Base-by-base conservation (phyloP, 2,797 vertebrate genomes). In the Hozukius guyotensis region DNA sequence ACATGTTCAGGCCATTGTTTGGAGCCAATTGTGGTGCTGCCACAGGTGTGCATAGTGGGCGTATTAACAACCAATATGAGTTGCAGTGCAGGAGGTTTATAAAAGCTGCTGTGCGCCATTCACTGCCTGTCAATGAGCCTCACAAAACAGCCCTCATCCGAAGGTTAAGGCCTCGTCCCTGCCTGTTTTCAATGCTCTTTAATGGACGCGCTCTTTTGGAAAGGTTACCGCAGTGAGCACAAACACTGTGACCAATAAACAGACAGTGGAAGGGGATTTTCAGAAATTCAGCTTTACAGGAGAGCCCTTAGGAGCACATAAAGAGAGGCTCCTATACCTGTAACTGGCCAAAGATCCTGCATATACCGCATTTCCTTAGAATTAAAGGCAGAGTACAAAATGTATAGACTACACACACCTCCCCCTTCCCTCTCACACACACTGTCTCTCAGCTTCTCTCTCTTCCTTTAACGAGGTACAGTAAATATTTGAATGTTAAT, bases 401-500 rank as follows among this genome's bases (percentile, higher is more conserved):
- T 61, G 27, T 36, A 60, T 55, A 20, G 63, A 11, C 25, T 9
- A 29, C 46, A 24, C 67, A 24, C 73, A 22, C 56, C 4, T 5
- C 12, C 31, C 38, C 18, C 29, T 22, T 36, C 62, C 18, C n/a
- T 61, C n/a, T 42, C 63, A 36, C 53, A 36, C 53, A 77, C 77
- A 52, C 57, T 56, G 60, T 36, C 71, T 62, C 38, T 60, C 36
- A 16, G 36, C 8, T 62, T 49, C 66, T 52, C 71, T 65, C 27
- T 57, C 68, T 18, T 52, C 12, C 72, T 81, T 75, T 77, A 87
- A 59, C 31, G 70, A 76, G 77, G 73, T 88, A 86, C 86, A 85
- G 89, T 92, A 91, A 88, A 93, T 87, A 86, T 92, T 75, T 88
- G 75, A 91, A 83, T 78, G 82, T 71, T 86, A 86, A 92, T 95